Evolutionary conservation across 2,113 vertebrate genomes (phyloP), one percentile per base, ranked within the genome.

Genomic region (Thalassarche chlororhynchos): DNA sequence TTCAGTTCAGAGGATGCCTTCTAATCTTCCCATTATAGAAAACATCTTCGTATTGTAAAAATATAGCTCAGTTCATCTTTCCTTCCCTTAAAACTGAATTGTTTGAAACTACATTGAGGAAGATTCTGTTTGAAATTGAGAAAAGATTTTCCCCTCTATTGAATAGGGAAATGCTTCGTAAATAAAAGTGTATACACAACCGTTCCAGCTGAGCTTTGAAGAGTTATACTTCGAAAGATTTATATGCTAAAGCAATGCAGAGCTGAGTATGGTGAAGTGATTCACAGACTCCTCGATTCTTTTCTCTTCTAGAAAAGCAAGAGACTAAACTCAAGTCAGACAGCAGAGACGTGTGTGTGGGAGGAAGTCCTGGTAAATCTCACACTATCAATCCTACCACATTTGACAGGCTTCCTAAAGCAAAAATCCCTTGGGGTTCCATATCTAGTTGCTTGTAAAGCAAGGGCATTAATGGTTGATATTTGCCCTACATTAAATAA

Each of bases 81-180:
- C 32, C 62, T 87, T 46, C n/a, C 44, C 83, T 97, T 96, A 96
- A 98, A 98, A 98, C 31, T 23, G 68, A 84, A 66, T 79, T 74
- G 78, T 57, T 79, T 46, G 4, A 90, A 95, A 70, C 17, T 83
- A 46, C 17, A 78, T 68, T 87, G 34, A 95, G 65, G 77, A 95
- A 89, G 66, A 91, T 32, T 16, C 2, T 21, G 58, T 76, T 68
- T 88, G 69, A 97, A 97, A 90, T 3, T 17, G 13, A 93, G 70
- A 79, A 81, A 90, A 90, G n/a, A 90, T 91, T 92, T 86, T 93
- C 60, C 87, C 76, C 82, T 91, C 85, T 91, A 77, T 44, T 72
- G 91, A 97, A 66, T 13, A 68, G 44, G 97, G 75, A 83, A 72
- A 89, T 79, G 57, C 74, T 97, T 97, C 2, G 5, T 95, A 97